Conservation (phyloP, 1,140 invertebrate species). For the Panulirus ornatus region DNA sequence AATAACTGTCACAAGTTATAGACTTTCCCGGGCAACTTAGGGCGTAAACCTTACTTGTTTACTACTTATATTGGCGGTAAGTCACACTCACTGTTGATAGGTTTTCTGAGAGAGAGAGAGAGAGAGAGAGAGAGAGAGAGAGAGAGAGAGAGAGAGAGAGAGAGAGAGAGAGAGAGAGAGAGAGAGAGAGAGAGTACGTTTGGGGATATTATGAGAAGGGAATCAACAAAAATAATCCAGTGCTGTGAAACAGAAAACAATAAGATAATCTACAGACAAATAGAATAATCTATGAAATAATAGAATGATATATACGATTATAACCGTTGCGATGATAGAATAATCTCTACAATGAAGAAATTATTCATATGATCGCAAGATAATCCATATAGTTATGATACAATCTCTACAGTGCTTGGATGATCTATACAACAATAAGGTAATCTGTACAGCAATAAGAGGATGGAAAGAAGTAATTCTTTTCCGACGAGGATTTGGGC, state of each 20-base stretch:
- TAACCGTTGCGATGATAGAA: no score
- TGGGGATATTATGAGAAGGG: not conserved
- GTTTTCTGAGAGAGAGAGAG: not conserved
- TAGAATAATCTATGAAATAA: not conserved
- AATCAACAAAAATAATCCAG: not conserved
- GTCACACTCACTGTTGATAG: not conserved
- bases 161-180: conserved; percentile 7
- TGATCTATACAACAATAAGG: no score
- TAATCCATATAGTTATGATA: no score
- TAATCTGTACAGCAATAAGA: no score
- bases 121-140: conserved; percentile 7
- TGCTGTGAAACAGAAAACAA: not conserved
- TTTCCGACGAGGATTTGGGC: no score
- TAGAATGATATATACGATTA: not conserved
- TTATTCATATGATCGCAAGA: no score
- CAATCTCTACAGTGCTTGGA: no score
- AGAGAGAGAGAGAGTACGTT: not conserved
- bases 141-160: conserved; percentile 7
- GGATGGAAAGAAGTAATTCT: no score
- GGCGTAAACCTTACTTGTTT: no score
- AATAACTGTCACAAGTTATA: not conserved
- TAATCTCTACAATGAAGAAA: no score
- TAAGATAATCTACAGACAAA: not conserved
- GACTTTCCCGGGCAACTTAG: not conserved
- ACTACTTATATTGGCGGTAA: no score